A percentile compares a stretch with the other conserved stretches of the same genome.
phyloP scores from a whole-genome alignment of 2,797 vertebrate genomes.

The Saxicola maurus region DNA sequence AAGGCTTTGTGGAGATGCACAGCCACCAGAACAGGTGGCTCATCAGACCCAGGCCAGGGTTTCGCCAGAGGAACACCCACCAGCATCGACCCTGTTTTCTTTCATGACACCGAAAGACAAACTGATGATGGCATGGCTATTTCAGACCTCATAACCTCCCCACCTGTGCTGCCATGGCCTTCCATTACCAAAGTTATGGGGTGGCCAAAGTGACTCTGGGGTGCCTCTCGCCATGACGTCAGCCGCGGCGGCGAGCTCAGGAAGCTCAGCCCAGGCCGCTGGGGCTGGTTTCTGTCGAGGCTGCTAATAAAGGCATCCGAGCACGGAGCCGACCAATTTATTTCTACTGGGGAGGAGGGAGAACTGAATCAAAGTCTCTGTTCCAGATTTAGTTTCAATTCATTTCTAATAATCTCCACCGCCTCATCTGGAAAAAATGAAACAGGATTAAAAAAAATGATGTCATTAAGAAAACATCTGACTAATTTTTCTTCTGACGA shows the following conservation, averaged over 20 bases:
- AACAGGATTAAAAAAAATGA: constrained; percentile 63
- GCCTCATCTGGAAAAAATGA: constrained; percentile 57
- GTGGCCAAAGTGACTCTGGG: not conserved
- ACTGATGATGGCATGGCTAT: not conserved
- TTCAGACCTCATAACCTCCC: constrained; percentile 28
- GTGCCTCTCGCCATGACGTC: constrained; percentile 15
- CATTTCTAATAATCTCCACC: constrained; percentile 51
- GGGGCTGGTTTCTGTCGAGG: constrained; percentile 33
- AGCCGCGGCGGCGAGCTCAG: not conserved
- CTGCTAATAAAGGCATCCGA: constrained; percentile 34
- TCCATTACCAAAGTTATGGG: constrained; percentile 24
- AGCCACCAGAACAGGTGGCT: not conserved
- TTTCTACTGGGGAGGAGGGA: constrained; percentile 19
- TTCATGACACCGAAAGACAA: not conserved
- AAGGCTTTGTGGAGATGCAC: not conserved
- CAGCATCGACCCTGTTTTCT: not conserved
- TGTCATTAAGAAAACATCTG: constrained; percentile 62
- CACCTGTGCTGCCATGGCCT: not conserved
- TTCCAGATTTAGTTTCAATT: constrained; percentile 58
- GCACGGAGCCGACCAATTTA: constrained; percentile 39
- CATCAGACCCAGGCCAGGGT: fast-evolving
- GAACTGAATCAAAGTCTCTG: constrained; percentile 57
- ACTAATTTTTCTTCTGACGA: constrained; percentile 61
- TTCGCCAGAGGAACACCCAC: not conserved
- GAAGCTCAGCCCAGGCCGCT: not conserved